phyloP scores from a whole-genome alignment of 2,797 vertebrate genomes.

The Rhinogobio ventralis region DNA sequence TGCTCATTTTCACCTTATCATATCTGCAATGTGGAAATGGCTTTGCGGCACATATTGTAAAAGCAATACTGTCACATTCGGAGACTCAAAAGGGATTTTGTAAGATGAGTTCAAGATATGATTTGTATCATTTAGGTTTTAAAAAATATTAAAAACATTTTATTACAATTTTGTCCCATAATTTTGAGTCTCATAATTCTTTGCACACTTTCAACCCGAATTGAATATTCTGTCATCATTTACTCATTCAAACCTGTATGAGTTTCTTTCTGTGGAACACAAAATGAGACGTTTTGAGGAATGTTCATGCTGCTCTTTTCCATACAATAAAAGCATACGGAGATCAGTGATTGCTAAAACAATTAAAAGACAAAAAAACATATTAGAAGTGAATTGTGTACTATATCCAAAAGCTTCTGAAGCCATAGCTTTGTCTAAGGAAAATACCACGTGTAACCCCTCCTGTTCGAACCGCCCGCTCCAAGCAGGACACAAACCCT shows the following conservation, averaged over 20 bases:
- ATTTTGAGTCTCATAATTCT: background rate
- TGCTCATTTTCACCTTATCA: constrained; percentile 5
- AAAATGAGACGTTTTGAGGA: background rate
- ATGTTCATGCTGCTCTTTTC: constrained; percentile 15
- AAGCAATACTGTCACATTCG: background rate
- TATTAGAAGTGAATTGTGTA: background rate
- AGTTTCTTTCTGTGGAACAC: background rate
- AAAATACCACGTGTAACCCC: too few relatives aligned
- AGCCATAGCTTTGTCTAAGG: background rate
- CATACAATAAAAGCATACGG: background rate
- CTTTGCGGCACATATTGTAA: background rate
- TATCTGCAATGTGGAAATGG: background rate
- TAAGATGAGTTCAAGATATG: background rate
- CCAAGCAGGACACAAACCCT: too few relatives aligned
- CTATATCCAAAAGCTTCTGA: background rate
- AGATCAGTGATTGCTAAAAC: background rate
- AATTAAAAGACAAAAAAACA: background rate
- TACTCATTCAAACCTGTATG: background rate
- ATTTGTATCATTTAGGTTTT: background rate
- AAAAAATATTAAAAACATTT: background rate
- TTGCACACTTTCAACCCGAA: background rate
- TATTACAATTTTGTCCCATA: background rate
- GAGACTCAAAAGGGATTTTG: background rate
- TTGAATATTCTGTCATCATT: background rate
- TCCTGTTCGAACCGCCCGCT: too few relatives aligned